These are phyloP conservation scores for Neomorphus geoffroyi DNA, from an alignment of 2,797 vertebrate species.

Conservation along the genomic window DNA sequence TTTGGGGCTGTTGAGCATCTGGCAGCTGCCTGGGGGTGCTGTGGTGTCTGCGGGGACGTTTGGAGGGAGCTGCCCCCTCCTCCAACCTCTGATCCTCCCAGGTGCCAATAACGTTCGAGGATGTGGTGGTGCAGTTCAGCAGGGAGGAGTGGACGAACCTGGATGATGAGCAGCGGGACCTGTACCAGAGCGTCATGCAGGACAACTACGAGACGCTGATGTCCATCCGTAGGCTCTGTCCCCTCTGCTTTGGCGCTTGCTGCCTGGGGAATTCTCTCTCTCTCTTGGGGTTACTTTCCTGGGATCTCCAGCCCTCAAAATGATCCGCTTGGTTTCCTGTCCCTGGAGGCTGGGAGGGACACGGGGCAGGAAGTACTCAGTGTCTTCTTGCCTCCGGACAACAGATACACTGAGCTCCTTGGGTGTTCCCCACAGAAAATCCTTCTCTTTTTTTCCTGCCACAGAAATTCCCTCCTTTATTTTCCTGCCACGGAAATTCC, in stretches of 20 bases:
- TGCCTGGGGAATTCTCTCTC: neutral
- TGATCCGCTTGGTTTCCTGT: neutral
- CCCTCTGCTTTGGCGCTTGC: neutral
- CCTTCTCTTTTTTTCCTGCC: accelerated
- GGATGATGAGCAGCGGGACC: slow-evolving; percentile 70
- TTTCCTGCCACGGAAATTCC: too few relatives aligned
- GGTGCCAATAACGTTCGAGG: slow-evolving; percentile 70
- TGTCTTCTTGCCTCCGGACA: neutral
- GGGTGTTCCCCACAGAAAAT: neutral
- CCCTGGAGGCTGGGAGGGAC: neutral
- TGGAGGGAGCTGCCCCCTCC: neutral
- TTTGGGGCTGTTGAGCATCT: too few relatives aligned
- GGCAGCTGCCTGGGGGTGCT: too few relatives aligned
- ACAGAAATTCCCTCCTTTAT: too few relatives aligned
- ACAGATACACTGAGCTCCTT: neutral
- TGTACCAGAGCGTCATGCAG: slow-evolving; percentile 70
- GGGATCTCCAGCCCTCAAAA: neutral
- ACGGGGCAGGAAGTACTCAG: neutral
- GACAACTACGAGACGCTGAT: slow-evolving; percentile 74
- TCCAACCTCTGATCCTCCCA: neutral
- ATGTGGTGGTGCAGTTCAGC: slow-evolving; percentile 67
- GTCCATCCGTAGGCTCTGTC: slow-evolving; percentile 71
- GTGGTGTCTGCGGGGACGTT: neutral
- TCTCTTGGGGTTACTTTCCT: neutral
- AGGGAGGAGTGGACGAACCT: slow-evolving; percentile 69